A percentile compares a stretch with the other conserved stretches of the same genome.
phyloP scores from a whole-genome alignment of 2,888 invertebrate genomes.

The Drosophila paracracens region DNA sequence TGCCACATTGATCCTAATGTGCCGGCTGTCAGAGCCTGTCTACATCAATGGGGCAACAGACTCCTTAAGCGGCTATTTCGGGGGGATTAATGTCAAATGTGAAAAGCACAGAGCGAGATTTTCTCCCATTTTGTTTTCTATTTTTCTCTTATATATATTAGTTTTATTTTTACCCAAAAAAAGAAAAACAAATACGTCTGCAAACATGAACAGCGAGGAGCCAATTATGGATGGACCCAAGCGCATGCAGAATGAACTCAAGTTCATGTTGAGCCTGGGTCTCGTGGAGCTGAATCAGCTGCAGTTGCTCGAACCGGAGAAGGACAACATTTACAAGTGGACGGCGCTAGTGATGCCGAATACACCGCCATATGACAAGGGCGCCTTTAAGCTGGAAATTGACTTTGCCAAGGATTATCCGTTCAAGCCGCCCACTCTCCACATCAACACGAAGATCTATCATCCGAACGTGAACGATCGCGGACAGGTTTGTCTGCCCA shows the following conservation, averaged over 20 bases:
- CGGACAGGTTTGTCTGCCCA: conserved; percentile 98
- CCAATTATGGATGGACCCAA: conserved; percentile 78
- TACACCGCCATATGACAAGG: conserved; percentile 98
- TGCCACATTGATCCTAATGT: conserved; percentile 70
- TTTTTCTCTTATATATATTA: neutral
- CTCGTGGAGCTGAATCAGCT: conserved; percentile 92
- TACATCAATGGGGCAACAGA: conserved; percentile 47
- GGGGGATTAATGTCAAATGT: conserved; percentile 75
- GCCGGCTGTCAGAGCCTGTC: conserved; percentile 74
- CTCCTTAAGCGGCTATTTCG: conserved; percentile 69
- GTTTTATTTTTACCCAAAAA: neutral
- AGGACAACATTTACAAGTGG: conserved; percentile 97
- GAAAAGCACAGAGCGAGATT: conserved; percentile 49
- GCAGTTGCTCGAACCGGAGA: conserved; percentile 96
- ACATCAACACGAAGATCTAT: conserved; percentile 99
- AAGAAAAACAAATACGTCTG: neutral
- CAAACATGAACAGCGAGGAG: conserved; percentile 47
- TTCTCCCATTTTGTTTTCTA: conserved; percentile 12
- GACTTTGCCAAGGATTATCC: conserved; percentile 99
- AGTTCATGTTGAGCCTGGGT: conserved; percentile 93
- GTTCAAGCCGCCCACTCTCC: conserved; percentile 99
- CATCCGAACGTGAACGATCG: conserved; percentile 99
- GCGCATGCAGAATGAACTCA: conserved; percentile 90
- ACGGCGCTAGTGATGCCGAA: conserved; percentile 98
- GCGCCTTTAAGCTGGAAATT: conserved; percentile 98